Evolutionary conservation across 2,797 vertebrate genomes (phyloP).

Genomic region (Aldrovandia affinis): DNA sequence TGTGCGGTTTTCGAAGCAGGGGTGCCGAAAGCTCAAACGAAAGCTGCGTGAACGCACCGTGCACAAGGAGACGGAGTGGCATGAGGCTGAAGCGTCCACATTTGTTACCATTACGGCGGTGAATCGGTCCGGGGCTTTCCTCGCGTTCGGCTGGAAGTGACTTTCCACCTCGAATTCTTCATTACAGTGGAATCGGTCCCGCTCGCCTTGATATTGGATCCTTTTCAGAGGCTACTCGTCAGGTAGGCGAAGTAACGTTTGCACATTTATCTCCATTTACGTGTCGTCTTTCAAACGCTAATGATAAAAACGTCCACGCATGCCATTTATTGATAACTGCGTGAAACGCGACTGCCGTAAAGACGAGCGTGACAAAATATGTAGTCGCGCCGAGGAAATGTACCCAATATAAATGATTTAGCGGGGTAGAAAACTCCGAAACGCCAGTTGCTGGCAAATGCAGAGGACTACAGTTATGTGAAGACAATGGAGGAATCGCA

Average conservation of each 20-base stretch:
- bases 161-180: neutral
- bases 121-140: constrained; percentile 67
- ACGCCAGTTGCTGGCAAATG: neutral
- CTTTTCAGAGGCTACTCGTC: constrained; percentile 59
- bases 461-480: constrained; percentile 26
- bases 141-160: constrained; percentile 45
- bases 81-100: constrained; percentile 49
- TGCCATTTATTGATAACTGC: constrained; percentile 10
- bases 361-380: neutral
- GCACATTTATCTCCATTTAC: neutral
- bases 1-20: constrained; percentile 33
- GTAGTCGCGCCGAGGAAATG: neutral
- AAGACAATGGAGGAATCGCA: constrained; percentile 17
- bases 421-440: neutral
- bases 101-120: constrained; percentile 44
- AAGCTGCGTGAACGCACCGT: constrained; percentile 55
- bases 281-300: neutral
- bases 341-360: constrained; percentile 9
- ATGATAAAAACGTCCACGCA: neutral
- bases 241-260: constrained; percentile 63
- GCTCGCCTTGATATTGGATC: constrained; percentile 68
- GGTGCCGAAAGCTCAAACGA: constrained; percentile 39
- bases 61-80: constrained; percentile 39
- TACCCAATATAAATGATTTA: neutral
- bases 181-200: constrained; percentile 71